phyloP scores from a whole-genome alignment of 2,888 invertebrate genomes.

The Endotricha flammealis region DNA sequence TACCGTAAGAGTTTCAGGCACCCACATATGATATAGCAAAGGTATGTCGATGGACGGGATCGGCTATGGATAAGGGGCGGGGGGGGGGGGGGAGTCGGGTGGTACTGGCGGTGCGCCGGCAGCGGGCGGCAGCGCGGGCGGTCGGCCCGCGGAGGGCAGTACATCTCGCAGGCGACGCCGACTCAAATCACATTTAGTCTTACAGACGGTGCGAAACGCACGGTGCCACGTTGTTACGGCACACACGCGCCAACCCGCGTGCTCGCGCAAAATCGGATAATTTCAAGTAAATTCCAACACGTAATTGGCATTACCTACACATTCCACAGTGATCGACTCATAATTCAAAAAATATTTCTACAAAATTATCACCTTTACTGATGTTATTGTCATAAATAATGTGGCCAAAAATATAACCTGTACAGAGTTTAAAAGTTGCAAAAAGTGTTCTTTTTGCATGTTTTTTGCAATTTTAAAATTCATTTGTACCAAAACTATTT shows the following conservation, averaged over 20 bases:
- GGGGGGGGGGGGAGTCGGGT: slow-evolving; percentile 33
- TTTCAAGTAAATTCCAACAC: slow-evolving; percentile 19
- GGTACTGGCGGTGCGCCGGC: slow-evolving; percentile 29
- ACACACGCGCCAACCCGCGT: slow-evolving; percentile 26
- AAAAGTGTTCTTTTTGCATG: too few relatives aligned
- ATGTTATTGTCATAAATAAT: too few relatives aligned
- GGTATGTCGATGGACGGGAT: slow-evolving; percentile 27
- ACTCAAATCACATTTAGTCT: slow-evolving; percentile 63
- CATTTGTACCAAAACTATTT: not conserved
- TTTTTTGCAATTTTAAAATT: too few relatives aligned
- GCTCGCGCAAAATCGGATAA: slow-evolving; percentile 27
- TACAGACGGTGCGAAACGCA: slow-evolving; percentile 51
- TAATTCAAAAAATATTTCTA: not conserved
- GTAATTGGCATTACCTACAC: slow-evolving; percentile 20
- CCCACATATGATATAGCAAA: slow-evolving; percentile 11
- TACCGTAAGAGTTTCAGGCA: not conserved
- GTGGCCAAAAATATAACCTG: not conserved
- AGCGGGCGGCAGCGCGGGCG: slow-evolving; percentile 43
- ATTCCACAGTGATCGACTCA: slow-evolving; percentile 8
- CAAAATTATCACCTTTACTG: not conserved
- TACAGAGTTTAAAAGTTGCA: too few relatives aligned
- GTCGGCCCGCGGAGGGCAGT: slow-evolving; percentile 41
- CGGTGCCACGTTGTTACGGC: slow-evolving; percentile 22
- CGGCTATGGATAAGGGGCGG: slow-evolving; percentile 27
- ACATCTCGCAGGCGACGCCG: slow-evolving; percentile 41